Base-by-base conservation (phyloP, 1,140 invertebrate species). In the Hylaeus volcanicus region DNA sequence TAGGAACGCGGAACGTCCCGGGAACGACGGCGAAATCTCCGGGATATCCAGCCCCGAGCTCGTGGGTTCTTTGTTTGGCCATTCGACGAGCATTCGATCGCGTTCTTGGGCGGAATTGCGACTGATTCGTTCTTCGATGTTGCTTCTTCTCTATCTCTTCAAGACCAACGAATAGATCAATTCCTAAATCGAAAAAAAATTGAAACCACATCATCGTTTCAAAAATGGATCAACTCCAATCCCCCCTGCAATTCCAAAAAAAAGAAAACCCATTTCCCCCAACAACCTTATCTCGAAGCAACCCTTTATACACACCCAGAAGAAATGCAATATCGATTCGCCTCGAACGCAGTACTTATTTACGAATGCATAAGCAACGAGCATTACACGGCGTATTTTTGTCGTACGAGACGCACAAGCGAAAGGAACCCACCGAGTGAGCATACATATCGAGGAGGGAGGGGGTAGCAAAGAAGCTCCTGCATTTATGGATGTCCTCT, bases 401-500 rank as follows among this genome's bases (percentile, higher is more conserved):
- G 75, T 77, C 76, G 48, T 60, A 56, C 51, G 51, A 77, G 76
- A 80, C 61, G 75, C 56, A 51, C 53, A 81, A 11, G 43, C 8
- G 53, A 11, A 8, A 5, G 69, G 15, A 15, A 41, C 58, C 45
- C 45, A 41, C 14, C 48, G 56, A 61, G 53, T 11, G 43, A 26
- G 63, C 26, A 41, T 51, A 82, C 45, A 26, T 26, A 26, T 26
- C 26, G 60, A 71, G 51, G 53, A 14, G 43, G 15, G 12, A 64
- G 12, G 48, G 41, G 76, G 14, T n/a, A 58, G 70, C 80, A 86
- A 90, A 91, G 87, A 91, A 91, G 79, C 83, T 89, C 80, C 72
- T 91, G 85, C 88, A 90, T 92, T 90, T 91, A 91, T 91, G 90
- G 89, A 93, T 91, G 88, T 76, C 83, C 69, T 88, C 69, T 88